Base-by-base conservation (phyloP, 2,888 invertebrate genomes). In the Xanthorhoe spadicearia region DNA sequence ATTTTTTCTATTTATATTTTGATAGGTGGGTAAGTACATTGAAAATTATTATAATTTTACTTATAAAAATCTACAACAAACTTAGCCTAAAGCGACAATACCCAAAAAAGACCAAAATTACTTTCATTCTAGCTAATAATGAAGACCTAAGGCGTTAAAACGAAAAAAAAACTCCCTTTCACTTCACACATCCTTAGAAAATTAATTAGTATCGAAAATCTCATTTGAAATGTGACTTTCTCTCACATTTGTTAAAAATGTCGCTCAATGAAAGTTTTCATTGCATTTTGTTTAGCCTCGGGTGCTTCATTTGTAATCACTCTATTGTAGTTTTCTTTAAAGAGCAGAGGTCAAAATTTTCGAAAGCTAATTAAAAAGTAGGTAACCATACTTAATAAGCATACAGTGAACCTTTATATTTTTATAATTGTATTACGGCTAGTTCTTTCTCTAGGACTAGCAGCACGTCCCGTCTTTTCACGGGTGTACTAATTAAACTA, bases 281-380 rank as follows among this genome's bases (percentile, higher is more conserved):
- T 52, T 68, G 28, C 38, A 62, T 49, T 66, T 64, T 48, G 19
- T 53, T 59, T 15, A 17, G 69, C 66, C 67, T n/a, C 57, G 52
- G 69, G 69, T 61, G 70, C 7, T 63, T 65, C 56, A 66, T 52
- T 63, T 63, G 28, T 69, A 70, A 72, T 70, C 59, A 66, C 50
- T 46, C 43, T 15, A 69, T 70, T 70, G 72, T 72, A 61, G 52
- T 50, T 52, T 52, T 48, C 54, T 18, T 48, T 62, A 17, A 67
- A 69, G 69, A 54, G 64, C 62, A 69, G 43, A 68, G 68, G 66
- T 72, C 48, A 69, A 43, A 57, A 60, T 67, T 64, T 60, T 48
- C 55, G 67, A 67, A 67, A 64, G 63, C 60, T 64, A 64, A 67
- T 67, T 67, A 67, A 60, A 60, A 59, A 53, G 60, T 55, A 59